Evolutionary conservation across 1,140 invertebrate genomes (phyloP).

Genomic region (Nasonia giraulti): DNA sequence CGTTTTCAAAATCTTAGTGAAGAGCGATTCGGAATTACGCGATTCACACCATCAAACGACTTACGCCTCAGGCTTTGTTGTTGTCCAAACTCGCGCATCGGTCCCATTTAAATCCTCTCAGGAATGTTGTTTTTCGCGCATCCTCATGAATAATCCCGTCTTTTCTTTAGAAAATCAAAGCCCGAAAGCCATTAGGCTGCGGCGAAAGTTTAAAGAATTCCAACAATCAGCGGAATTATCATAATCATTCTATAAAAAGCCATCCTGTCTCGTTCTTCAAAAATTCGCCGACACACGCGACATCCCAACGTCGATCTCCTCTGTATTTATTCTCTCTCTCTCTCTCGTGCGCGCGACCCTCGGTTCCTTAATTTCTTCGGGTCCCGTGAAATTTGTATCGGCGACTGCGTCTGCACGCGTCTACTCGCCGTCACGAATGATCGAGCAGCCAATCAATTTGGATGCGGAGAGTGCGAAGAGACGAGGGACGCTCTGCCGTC

Average conservation of each 20-base stretch:
- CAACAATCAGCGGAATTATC: constrained; percentile 10
- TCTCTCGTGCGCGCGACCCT: constrained; percentile 2
- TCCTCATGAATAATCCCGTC: background rate
- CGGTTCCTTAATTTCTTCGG: constrained; percentile 32
- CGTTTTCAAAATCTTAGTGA: too few species aligned
- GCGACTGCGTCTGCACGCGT: background rate
- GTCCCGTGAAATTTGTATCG: constrained; percentile 35
- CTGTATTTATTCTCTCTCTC: background rate
- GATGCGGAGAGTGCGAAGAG: constrained; percentile 22
- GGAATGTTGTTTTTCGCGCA: background rate
- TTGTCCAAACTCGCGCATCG: too few species aligned
- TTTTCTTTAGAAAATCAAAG: too few species aligned
- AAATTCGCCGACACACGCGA: constrained; percentile 17
- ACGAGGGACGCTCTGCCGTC: background rate
- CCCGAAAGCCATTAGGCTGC: too few species aligned
- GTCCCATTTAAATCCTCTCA: background rate
- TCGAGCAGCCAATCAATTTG: constrained; percentile 51
- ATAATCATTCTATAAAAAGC: constrained; percentile 13
- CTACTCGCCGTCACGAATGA: constrained; percentile 40
- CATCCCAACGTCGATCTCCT: constrained; percentile 20
- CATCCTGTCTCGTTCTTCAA: background rate
- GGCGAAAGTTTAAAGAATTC: background rate
- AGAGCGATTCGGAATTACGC: too few species aligned
- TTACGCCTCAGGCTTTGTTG: too few species aligned
- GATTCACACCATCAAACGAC: too few species aligned